These are phyloP conservation scores for Okamejei kenojei DNA, from an alignment of 2,797 vertebrate species.

Conservation along the genomic window DNA sequence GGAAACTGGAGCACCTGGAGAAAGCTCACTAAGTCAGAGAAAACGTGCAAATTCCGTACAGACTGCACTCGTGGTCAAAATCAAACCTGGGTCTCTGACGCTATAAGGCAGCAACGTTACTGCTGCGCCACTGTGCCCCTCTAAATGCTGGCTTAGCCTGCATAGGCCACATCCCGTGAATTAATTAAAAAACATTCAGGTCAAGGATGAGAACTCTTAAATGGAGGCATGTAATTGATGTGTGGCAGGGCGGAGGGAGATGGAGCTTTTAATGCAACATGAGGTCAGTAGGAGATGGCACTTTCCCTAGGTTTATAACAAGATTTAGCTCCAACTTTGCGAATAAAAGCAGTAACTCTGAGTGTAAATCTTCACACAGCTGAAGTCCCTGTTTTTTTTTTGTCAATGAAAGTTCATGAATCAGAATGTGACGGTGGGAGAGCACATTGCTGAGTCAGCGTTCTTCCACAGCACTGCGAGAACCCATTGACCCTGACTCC, in stretches of 20 bases:
- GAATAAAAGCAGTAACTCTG: background rate
- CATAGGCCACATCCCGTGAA: no score
- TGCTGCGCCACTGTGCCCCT: no score
- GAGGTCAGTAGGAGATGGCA: background rate
- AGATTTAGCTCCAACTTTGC: background rate
- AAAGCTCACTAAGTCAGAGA: no score
- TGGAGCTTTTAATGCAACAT: background rate
- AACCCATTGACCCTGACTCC: background rate
- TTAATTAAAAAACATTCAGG: no score
- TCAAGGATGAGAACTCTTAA: background rate
- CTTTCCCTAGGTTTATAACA: background rate
- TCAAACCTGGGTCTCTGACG: no score
- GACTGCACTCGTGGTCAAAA: no score
- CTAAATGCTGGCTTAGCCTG: no score
- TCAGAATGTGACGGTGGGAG: background rate
- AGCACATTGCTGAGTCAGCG: background rate
- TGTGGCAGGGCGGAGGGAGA: background rate
- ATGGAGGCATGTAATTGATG: background rate
- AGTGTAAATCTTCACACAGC: background rate
- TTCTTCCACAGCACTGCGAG: background rate
- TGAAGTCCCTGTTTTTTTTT: background rate
- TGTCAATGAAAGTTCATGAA: background rate
- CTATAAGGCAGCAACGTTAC: no score
- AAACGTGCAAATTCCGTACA: no score
- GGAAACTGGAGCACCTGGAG: no score